Base-by-base conservation (phyloP, 92 coral and sea anemone species). In the Pocillopora grandis region DNA sequence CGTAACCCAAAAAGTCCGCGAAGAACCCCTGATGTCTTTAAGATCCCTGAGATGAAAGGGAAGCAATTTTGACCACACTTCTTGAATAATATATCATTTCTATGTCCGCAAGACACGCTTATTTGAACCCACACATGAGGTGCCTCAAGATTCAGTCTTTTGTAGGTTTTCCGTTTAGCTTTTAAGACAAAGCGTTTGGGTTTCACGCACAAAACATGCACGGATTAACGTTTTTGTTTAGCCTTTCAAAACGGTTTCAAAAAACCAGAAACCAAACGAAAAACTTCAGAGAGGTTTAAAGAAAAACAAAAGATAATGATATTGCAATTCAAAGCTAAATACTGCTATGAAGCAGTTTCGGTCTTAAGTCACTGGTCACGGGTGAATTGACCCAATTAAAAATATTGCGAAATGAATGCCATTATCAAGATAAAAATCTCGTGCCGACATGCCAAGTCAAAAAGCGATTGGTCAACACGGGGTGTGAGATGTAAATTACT, bases 21-120 rank as follows among this genome's bases (percentile, higher is more conserved):
- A 42, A 37, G 67, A 56, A 35, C 55, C 62, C 20, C 71, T 23
- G 58, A n/a, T 80, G 56, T 59, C 10, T 23, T 49, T 35, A 52
- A 14, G 18, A 80, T 58, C 58, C 7, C 71, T n/a, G 8, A 11
- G 76, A 18, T 36, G 66, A 27, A 70, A 55, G 23, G n/a, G 60
- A 83, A 73, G 63, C 80, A 80, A 83, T 73, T 73, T 21, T 42
- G 52, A 74, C 74, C 80, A 56, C 86, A 33, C 75, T 83, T 74
- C 72, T 62, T 83, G 73, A 83, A 83, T 83, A 48, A 83, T 83
- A 62, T 3, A 83, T 81, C 69, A 21, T 74, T 42, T 42, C 3
- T 12, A 58, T 23, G 19, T 81, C 74, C 86, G 71, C 33, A 57
- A 19, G 76, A 58, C 77, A 20, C 64, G 86, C 72, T 62, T 73